These are phyloP conservation scores for Volucella bombylans DNA, from an alignment of 2,888 invertebrate genomes.

Conservation along the genomic window DNA sequence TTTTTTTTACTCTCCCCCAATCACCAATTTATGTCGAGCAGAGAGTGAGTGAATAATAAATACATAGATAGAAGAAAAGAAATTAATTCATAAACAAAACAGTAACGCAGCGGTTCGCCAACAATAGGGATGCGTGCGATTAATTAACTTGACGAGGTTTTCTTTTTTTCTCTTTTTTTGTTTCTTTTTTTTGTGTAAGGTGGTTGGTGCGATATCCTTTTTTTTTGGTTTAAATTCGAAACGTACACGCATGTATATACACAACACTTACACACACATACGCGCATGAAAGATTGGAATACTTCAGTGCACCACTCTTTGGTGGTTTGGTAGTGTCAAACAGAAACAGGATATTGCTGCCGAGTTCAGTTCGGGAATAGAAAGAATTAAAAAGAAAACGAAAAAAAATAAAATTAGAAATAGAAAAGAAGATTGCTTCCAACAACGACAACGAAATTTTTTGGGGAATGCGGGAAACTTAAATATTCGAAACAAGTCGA, in stretches of 20 bases:
- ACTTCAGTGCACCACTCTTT: conserved; percentile 31
- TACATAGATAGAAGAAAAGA: conserved; percentile 33
- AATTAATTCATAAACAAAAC: conserved; percentile 69
- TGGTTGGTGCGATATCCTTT: conserved; percentile 62
- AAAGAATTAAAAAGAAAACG: background rate
- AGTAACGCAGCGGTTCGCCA: conserved; percentile 53
- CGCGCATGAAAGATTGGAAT: conserved; percentile 50
- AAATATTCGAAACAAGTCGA: conserved; percentile 17
- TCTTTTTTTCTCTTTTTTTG: background rate
- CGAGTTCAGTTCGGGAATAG: background rate
- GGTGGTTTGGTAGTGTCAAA: conserved; percentile 17
- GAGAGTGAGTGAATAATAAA: conserved; percentile 59
- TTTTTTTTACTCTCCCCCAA: conserved; percentile 62
- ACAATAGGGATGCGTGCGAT: conserved; percentile 62
- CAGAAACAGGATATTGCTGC: conserved; percentile 36
- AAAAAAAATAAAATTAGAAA: conserved; percentile 24
- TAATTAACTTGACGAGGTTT: conserved; percentile 3
- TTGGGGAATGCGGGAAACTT: conserved; percentile 35
- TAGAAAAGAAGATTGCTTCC: conserved; percentile 37
- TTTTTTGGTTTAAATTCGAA: conserved; percentile 14
- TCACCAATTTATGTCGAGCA: conserved; percentile 1
- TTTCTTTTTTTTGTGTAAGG: conserved; percentile 17
- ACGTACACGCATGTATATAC: background rate
- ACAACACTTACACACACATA: no score
- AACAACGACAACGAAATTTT: conserved; percentile 5